Evolutionary conservation across 1,140 invertebrate genomes (phyloP), one percentile per base, ranked within the genome.

Genomic region (Drosophila murphyi): DNA sequence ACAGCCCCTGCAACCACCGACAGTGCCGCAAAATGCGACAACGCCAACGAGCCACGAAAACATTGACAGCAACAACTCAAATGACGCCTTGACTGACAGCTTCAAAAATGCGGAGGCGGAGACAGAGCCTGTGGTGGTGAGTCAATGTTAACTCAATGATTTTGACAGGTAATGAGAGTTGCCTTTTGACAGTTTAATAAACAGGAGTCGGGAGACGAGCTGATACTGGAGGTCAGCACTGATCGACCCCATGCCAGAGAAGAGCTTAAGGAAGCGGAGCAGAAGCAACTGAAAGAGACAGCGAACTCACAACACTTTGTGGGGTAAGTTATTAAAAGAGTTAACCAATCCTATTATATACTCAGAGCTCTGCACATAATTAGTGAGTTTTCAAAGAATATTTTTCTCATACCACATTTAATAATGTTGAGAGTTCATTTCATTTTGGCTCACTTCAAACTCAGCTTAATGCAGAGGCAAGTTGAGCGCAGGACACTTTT

Each of bases 161-260:
- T 82, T 89, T 89, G 82, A 81, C 67, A 78, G 80, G 43, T 81
- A 83, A 80, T 88, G 74, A 80, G 64, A 73, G 68, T 72, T 37
- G 48, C 55, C 50, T 89, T 79, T 89, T 81, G 85, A 89, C 86
- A 89, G 80, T 71, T 89, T 81, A 85, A 89, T 88, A 78, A 76
- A 74, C 77, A 78, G 20, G 20, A 20, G 77, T 45, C 68, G 47
- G 68, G 28, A 51, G 50, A 54, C 12, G 68, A 54, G 31, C 63
- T 4, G 10, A 43, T n/a, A 4, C 39, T 54, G 39, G 70, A 69
- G 70, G 78, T 72, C 74, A 76, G 45, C 45, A 67, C 65, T 48
- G 83, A 76, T 55, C 65, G 41, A 37, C 48, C n/a, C n/a, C 59
- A 57, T 32, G 65, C 12, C 67, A 71, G 62, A 6, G 41, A 77